Base-by-base conservation (phyloP, 2,888 invertebrate genomes). In the Itoplectis maculator region DNA sequence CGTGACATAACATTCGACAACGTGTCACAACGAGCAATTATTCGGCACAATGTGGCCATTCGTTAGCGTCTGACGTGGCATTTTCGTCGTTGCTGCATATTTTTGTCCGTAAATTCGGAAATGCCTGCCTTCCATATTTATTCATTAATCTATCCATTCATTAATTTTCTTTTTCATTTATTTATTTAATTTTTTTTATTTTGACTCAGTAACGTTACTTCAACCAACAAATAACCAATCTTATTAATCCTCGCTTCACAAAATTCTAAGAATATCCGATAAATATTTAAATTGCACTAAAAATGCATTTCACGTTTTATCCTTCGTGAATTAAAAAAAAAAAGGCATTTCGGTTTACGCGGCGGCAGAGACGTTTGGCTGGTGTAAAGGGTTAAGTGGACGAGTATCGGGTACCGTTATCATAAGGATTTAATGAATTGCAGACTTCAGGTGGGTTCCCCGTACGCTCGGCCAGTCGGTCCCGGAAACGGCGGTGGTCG, bases 401-500 rank as follows among this genome's bases (percentile, higher is more conserved):
- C 29, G 29, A 29, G 29, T 29, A 29, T 5, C 20, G 13, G n/a
- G 42, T 6, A 13, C 15, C 42, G 5, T 29, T 29, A 29, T 29
- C 29, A 3, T 29, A 29, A 49, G 7, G 70, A 56, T 37, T 15
- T 54, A 11, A 70, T 61, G 15, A 65, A 70, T 81, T 80, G 37
- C 63, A 92, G 92, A 85, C 40, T 90, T 88, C 88, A 92, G 85
- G 75, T 94, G 94, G 94, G 90, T 94, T 15, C 89, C 89, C 40
- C 92, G 92, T 42, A 83, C 88, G 75, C 91, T 93, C 37, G 93
- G 93, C 81, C 93, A 93, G 51, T 91, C 93, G 84, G 87, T 95
- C 37, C 95, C 95, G 51, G 88, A 91, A 6, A 93, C 93, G 0
- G 95, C 95, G 0, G 94, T 96, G 0, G 87, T 88, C 6, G 95